Percentiles rank a stretch among this genome's conserved stretches.
These are phyloP conservation scores for Teleiodes luculella DNA, from an alignment of 2,888 invertebrate genomes.

Conservation along the genomic window DNA sequence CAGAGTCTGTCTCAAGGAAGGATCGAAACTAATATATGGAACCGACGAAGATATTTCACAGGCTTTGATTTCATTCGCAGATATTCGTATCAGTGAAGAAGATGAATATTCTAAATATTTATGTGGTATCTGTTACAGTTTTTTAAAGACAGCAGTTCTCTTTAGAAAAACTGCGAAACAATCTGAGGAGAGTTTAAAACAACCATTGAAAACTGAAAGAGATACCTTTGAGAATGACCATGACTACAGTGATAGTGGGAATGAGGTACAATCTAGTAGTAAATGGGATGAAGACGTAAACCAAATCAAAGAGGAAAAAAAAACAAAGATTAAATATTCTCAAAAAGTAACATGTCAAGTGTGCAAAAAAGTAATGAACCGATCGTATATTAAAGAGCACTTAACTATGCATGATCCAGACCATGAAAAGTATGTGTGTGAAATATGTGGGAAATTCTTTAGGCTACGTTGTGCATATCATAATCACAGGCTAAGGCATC, in stretches of 20 bases:
- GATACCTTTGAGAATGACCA: slow-evolving; percentile 20
- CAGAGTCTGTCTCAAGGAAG: slow-evolving; percentile 32
- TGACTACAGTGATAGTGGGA: slow-evolving; percentile 29
- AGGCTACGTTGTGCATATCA: slow-evolving; percentile 41
- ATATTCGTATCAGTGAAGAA: slow-evolving; percentile 40
- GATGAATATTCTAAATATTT: slow-evolving; percentile 49
- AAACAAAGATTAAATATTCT: slow-evolving; percentile 28
- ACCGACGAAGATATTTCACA: slow-evolving; percentile 22
- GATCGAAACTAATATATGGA: slow-evolving; percentile 30
- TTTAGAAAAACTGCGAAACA: slow-evolving; percentile 51
- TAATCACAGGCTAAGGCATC: slow-evolving; percentile 33
- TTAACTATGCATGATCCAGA: slow-evolving; percentile 53
- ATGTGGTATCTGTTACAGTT: slow-evolving; percentile 48
- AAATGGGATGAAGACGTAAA: slow-evolving; percentile 23
- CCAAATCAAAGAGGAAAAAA: slow-evolving; percentile 18
- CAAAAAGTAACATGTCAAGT: slow-evolving; percentile 38
- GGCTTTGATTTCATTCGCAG: slow-evolving; percentile 32
- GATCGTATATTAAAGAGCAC: slow-evolving; percentile 46
- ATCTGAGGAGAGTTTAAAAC: slow-evolving; percentile 41
- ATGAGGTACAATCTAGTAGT: slow-evolving; percentile 26
- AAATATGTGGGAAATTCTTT: slow-evolving; percentile 55
- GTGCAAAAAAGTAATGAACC: slow-evolving; percentile 38
- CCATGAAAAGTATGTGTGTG: slow-evolving; percentile 52
- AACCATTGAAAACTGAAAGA: slow-evolving; percentile 35
- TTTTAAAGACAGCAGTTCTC: slow-evolving; percentile 44